These are phyloP conservation scores for Mythimna vitellina DNA, from an alignment of 2,888 invertebrate species.

Conservation along the genomic window DNA sequence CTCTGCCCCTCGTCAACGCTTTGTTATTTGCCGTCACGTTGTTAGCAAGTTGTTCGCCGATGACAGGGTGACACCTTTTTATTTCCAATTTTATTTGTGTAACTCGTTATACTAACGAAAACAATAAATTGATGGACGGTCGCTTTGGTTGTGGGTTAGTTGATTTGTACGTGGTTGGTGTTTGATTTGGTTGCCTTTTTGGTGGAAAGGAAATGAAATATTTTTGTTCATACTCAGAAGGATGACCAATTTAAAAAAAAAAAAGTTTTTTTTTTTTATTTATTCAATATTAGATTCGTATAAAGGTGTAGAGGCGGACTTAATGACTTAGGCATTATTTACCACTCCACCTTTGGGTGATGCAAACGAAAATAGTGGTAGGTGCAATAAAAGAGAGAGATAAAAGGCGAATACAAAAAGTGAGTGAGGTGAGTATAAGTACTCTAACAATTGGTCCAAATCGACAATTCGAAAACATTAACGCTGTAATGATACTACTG, in stretches of 20 bases:
- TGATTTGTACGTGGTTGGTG: constrained; percentile 19
- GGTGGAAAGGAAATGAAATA: not conserved
- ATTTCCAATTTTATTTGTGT: constrained; percentile 67
- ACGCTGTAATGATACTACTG: no score
- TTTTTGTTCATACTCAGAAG: no score
- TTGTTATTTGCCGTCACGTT: constrained; percentile 69
- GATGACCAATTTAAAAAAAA: no score
- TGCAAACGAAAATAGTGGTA: not conserved
- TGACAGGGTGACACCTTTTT: constrained; percentile 68
- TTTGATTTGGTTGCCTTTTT: not conserved
- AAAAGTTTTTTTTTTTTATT: not conserved
- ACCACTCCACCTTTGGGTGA: not conserved
- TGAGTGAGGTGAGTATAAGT: no score
- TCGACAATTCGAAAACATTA: no score
- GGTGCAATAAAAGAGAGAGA: not conserved
- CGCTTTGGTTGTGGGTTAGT: constrained; percentile 22
- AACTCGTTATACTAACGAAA: constrained; percentile 66
- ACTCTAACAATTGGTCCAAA: no score
- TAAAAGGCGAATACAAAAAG: not conserved
- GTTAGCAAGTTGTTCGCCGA: constrained; percentile 66
- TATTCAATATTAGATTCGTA: no score
- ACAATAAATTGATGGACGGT: constrained; percentile 65
- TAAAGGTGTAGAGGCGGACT: not conserved
- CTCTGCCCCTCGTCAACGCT: constrained; percentile 60
- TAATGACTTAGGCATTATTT: not conserved